Evolutionary conservation across 2,888 invertebrate genomes (phyloP).

Genomic region (Amphiduros pacificus): DNA sequence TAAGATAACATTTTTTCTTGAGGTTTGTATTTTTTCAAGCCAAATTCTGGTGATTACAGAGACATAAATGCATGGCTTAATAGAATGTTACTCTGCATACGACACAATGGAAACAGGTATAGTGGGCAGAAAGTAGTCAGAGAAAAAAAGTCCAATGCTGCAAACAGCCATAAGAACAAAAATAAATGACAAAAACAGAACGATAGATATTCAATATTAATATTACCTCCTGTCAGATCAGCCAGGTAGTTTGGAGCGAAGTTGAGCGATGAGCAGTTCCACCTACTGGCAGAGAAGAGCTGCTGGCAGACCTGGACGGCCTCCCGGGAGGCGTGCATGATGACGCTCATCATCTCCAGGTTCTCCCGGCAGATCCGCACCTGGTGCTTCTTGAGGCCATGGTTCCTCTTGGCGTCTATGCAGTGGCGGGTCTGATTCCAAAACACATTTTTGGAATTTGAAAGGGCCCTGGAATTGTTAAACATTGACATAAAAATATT

Average conservation of each 20-base stretch:
- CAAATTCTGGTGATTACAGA: no score
- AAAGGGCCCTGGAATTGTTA: slow-evolving; percentile 12
- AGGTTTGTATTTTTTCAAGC: no score
- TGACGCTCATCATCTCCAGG: slow-evolving; percentile 69
- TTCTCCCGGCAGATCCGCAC: slow-evolving; percentile 46
- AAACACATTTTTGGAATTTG: slow-evolving; percentile 6
- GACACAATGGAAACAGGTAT: no score
- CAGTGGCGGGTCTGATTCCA: slow-evolving; percentile 29
- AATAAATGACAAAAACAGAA: no score
- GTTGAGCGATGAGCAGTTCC: slow-evolving; percentile 81
- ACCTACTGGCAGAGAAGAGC: slow-evolving; percentile 73
- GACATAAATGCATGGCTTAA: no score
- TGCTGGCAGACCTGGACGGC: slow-evolving; percentile 71
- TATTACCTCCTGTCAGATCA: slow-evolving; percentile 76
- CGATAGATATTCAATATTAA: no score
- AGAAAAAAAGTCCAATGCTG: no score
- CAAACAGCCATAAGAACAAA: no score
- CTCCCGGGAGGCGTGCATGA: slow-evolving; percentile 72
- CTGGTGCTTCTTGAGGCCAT: slow-evolving; percentile 45
- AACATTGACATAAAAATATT: no score
- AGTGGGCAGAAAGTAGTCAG: no score
- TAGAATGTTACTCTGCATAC: no score
- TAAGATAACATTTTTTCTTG: no score
- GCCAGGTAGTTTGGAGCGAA: slow-evolving; percentile 74
- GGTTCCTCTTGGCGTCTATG: neutral